These are phyloP conservation scores for Etheostoma spectabile DNA, from an alignment of 2,113 vertebrate species.

Conservation along the genomic window DNA sequence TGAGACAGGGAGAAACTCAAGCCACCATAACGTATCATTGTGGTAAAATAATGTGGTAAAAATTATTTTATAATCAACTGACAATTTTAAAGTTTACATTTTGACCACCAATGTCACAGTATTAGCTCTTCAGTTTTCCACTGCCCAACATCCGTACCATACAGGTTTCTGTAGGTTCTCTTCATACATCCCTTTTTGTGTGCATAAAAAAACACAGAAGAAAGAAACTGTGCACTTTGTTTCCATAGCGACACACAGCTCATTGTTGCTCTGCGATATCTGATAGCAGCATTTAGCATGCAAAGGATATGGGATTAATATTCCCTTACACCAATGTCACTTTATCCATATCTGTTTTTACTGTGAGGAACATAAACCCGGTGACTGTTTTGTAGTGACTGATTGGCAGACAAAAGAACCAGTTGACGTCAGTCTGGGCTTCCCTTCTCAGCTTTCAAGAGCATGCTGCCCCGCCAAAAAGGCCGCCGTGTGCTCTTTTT, in stretches of 20 bases:
- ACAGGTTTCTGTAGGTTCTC: neutral
- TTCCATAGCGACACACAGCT: slow-evolving; percentile 23
- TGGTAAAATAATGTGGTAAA: too few species aligned
- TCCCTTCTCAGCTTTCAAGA: slow-evolving; percentile 25
- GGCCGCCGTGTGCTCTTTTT: neutral
- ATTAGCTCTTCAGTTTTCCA: neutral
- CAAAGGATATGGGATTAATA: slow-evolving; percentile 26
- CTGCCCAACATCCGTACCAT: neutral
- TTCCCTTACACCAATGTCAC: slow-evolving; percentile 51
- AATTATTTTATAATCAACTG: neutral
- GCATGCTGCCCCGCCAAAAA: neutral
- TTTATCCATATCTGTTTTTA: slow-evolving; percentile 13
- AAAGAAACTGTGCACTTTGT: neutral
- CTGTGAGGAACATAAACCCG: neutral
- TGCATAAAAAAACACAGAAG: neutral
- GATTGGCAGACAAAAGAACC: slow-evolving; percentile 10
- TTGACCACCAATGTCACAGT: neutral
- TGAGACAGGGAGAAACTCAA: too few species aligned
- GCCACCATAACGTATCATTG: too few species aligned
- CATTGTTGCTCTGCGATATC: neutral
- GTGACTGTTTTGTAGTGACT: slow-evolving; percentile 6
- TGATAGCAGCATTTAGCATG: slow-evolving; percentile 7
- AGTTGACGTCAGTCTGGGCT: slow-evolving; percentile 20
- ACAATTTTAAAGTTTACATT: neutral
- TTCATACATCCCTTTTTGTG: neutral